Base-by-base conservation (phyloP, 2,888 invertebrate species). In the Rhingia rostrata region DNA sequence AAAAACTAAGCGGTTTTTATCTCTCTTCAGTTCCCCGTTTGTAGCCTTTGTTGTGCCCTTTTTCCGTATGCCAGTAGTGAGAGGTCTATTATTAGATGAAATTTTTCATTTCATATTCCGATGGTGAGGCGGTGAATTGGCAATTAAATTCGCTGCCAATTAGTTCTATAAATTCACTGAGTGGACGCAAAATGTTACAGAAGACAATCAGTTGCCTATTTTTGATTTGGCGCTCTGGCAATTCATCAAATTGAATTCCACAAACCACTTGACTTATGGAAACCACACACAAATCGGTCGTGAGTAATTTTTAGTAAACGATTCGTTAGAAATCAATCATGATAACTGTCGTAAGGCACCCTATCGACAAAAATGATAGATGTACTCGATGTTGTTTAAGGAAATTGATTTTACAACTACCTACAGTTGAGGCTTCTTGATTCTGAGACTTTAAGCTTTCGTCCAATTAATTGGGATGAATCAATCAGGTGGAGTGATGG, bases 181-280 rank as follows among this genome's bases (percentile, higher is more conserved):
- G 41, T 1, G 43, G 6, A 45, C 14, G 1, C n/a, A 43, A 43
- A 45, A 22, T 22, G 22, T 22, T 2, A 22, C 1, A 22, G 22
- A 22, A 22, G 22, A 22, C 22, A 22, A 22, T 70, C 66, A 60
- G 43, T 35, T 63, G 74, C 41, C 54, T 74, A 61, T 30, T 53
- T 67, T 58, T 64, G 58, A 58, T 54, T 83, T 83, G 83, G 67
- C 67, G 78, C 73, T 83, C 64, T 73, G 73, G 51, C 58, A 73
- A 83, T 83, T 61, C 67, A 78, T 83, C 78, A 83, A 73, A 45
- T 63, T 0, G 41, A 60, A 72, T 60, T 49, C 66, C 37, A 72
- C 47, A 14, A 35, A 33, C n/a, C 35, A 73, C 60, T 74, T 53
- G 63, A 47, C 37, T 61, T 69, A 12, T 6, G 70, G 12, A 61